Evolutionary conservation across 2,113 vertebrate species (phyloP), one percentile per base, ranked within the genome.

Genomic region (Pimephales promelas): DNA sequence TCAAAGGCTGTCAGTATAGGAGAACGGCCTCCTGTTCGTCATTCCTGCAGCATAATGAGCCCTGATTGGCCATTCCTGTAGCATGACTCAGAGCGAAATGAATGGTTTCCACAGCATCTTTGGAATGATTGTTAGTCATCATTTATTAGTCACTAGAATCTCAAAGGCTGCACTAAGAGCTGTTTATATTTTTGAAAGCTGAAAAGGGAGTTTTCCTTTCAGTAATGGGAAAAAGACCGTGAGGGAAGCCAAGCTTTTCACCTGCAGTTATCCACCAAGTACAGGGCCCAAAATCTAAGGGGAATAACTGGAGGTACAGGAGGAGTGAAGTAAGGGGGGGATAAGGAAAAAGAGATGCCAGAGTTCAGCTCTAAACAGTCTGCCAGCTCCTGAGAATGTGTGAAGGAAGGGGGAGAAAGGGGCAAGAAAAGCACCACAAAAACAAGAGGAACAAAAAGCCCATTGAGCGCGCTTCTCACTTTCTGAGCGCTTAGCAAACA

Each of bases 381-480:
- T 86, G 86, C 86, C 75, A 88, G 61, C 61, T 87, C 10, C 5
- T 84, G 61, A 80, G 68, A 85, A 83, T 16, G 52, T 86, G 90
- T 87, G 81, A 85, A 87, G 76, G 84, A 90, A 85, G 87, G 71
- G 52, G 66, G 68, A 79, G 70, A n/a, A 11, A 28, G 61, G 54
- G 61, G 83, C 34, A 77, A 82, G 59, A 81, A 66, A 83, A 83
- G 52, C 82, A 79, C 80, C 79, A 83, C 49, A 64, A 79, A 81
- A 88, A 83, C 47, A 83, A n/a, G 71, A 54, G 82, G 74, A 91
- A 91, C 88, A 92, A 90, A 89, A 89, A 68, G 83, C 31, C 73
- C 84, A 82, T 85, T 92, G 84, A 90, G 90, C 24, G 22, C 72
- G 3, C 31, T 62, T 22, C 66, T 59, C 18, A 45, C 73, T 70